These are phyloP conservation scores for Lepidurus packardi DNA, from an alignment of 1,140 invertebrate genomes.

Conservation along the genomic window DNA sequence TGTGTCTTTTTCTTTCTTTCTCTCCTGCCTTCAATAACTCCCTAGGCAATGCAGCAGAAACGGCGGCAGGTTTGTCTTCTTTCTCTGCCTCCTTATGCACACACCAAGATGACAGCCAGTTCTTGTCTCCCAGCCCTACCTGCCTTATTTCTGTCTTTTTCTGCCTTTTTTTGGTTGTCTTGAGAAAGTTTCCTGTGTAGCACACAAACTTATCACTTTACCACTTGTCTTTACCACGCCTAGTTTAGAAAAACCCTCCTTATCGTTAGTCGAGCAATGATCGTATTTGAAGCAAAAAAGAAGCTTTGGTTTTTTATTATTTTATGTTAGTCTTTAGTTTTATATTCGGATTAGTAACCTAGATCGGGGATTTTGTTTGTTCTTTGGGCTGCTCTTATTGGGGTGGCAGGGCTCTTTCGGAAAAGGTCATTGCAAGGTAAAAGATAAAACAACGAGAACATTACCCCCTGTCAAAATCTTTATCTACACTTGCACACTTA, in stretches of 20 bases:
- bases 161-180: neutral
- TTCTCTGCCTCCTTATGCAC: constrained; percentile 16
- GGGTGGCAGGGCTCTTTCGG: constrained; percentile 72
- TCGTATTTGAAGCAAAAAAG: neutral
- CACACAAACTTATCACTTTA: neutral
- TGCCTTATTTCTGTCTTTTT: neutral
- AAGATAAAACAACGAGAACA: constrained; percentile 42
- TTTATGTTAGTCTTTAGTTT: constrained; percentile 28
- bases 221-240: neutral
- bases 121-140: neutral
- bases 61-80: constrained; percentile 29
- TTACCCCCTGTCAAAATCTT: neutral
- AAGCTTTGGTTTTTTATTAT: constrained; percentile 27
- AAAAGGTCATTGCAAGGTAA: constrained; percentile 85
- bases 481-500: neutral
- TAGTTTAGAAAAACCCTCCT: neutral
- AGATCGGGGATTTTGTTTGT: constrained; percentile 38
- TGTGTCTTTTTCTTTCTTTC: constrained; percentile 23
- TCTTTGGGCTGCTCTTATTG: constrained; percentile 40
- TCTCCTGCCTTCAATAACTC: constrained; percentile 14
- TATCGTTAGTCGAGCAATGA: neutral
- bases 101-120: neutral
- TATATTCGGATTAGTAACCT: constrained; percentile 33
- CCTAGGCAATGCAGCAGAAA: constrained; percentile 33
- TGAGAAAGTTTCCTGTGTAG: neutral